Base-by-base conservation (phyloP, 2,888 invertebrate species). In the Fragum fragum region DNA sequence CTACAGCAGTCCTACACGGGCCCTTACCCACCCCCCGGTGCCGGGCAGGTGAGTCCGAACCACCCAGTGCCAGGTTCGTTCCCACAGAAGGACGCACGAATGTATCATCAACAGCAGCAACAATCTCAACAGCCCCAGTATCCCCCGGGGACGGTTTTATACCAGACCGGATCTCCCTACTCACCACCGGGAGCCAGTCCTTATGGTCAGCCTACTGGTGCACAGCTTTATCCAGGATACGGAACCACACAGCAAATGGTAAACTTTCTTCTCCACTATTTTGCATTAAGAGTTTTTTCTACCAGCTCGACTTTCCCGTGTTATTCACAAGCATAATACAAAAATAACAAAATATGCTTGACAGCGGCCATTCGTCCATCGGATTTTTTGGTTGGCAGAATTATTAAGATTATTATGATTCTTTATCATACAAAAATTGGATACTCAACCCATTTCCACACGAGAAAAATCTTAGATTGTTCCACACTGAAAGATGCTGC, bases 201-300 rank as follows among this genome's bases (percentile, higher is more conserved):
- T 1, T n/a, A 42, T 66, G 11, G 21, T 36, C 66, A 66, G 36
- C 18, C 66, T 1, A 18, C 42, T 21, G 29, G 42, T 42, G 66
- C 66, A 9, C 66, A 66, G 66, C 42, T 66, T 6, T 66, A 66
- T 66, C 66, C 66, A 5, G 66, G 66, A 42, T 66, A 66, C 23
- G 66, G 66, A n/a, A 42, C 66, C 66, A 66, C 66, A 21, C 61
- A 61, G 32, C 66, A 66, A 66, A 66, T 66, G 66, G 66, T 66
- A 66, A n/a, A n/a, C n/a, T n/a, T n/a, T n/a, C n/a, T n/a, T n/a
- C n/a, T n/a, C n/a, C n/a, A n/a, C n/a, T n/a, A n/a, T n/a, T n/a
- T n/a, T n/a, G n/a, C n/a, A n/a, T n/a, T n/a, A n/a, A n/a, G n/a
- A n/a, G n/a, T n/a, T n/a, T n/a, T n/a, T n/a, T n/a, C n/a, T n/a